phyloP scores from a whole-genome alignment of 2,113 vertebrate species.

The Ceyx melanurus region DNA sequence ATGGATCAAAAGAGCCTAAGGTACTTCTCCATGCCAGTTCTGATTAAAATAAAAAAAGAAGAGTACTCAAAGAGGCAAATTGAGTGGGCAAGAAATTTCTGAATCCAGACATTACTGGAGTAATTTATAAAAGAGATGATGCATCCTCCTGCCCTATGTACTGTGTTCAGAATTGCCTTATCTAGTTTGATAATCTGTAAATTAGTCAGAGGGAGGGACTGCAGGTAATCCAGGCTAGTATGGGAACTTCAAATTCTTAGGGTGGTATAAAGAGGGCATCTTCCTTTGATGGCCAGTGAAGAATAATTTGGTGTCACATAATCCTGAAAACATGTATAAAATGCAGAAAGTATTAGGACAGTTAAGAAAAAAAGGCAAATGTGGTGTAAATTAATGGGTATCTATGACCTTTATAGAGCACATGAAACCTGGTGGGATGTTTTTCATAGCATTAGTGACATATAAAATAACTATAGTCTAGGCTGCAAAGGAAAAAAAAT shows the following conservation, averaged over 20 bases:
- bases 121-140: not conserved
- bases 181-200: not conserved
- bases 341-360: not conserved
- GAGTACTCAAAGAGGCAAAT: not conserved
- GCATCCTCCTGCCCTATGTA: not conserved
- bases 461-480: not conserved
- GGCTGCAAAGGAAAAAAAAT: not conserved
- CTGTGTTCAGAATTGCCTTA: not conserved
- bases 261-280: fast-evolving
- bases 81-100: not conserved
- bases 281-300: not conserved
- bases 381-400: not conserved
- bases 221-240: not conserved
- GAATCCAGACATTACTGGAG: not conserved
- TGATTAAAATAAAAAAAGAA: not conserved
- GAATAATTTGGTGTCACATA: not conserved
- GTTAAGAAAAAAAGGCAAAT: not conserved
- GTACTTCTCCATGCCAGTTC: not conserved
- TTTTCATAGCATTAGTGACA: not conserved
- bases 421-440: not conserved
- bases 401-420: not conserved
- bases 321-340: not conserved
- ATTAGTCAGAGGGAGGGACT: not conserved
- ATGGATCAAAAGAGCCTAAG: not conserved
- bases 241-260: not conserved